Evolutionary conservation across 2,888 invertebrate genomes (phyloP).

Genomic region (Cantharis lateralis): DNA sequence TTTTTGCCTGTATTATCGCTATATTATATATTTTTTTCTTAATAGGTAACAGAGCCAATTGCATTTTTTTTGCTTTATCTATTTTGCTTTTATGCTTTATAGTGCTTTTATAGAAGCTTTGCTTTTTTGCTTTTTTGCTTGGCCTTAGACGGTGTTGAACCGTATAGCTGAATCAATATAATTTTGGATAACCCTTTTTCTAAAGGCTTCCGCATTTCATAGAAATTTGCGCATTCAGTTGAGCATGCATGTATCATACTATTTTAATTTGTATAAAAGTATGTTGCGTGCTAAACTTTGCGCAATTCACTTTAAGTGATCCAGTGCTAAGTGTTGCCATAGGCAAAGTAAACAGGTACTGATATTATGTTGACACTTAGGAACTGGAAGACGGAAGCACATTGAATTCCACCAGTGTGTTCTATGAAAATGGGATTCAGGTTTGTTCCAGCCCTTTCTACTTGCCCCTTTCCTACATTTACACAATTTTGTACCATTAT

Average conservation of each 20-base stretch:
- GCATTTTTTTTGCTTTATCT: constrained; percentile 29
- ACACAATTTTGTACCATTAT: constrained; percentile 23
- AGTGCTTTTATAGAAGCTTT: constrained; percentile 43
- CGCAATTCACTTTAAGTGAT: constrained; percentile 27
- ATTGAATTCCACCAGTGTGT: constrained; percentile 52
- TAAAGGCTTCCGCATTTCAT: constrained; percentile 52
- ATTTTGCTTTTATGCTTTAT: constrained; percentile 32
- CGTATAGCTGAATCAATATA: constrained; percentile 42
- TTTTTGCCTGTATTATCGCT: constrained; percentile 45
- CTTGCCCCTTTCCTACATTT: constrained; percentile 32
- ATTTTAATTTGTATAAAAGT: background rate
- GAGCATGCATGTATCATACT: constrained; percentile 12
- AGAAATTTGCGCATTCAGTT: constrained; percentile 23
- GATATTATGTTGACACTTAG: constrained; percentile 54
- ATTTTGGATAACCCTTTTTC: constrained; percentile 56
- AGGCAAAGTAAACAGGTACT: constrained; percentile 38
- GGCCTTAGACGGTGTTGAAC: constrained; percentile 45
- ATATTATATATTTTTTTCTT: constrained; percentile 15
- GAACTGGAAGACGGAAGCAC: constrained; percentile 56
- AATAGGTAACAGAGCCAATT: background rate
- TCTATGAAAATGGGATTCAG: constrained; percentile 55
- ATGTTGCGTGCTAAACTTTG: constrained; percentile 14
- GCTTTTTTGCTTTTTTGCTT: constrained; percentile 44
- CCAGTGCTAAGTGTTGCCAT: constrained; percentile 54
- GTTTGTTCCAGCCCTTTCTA: constrained; percentile 54